Percentiles rank a stretch among this genome's conserved stretches.
phyloP scores from a whole-genome alignment of 2,113 vertebrate species.

The Saccopteryx bilineata region DNA sequence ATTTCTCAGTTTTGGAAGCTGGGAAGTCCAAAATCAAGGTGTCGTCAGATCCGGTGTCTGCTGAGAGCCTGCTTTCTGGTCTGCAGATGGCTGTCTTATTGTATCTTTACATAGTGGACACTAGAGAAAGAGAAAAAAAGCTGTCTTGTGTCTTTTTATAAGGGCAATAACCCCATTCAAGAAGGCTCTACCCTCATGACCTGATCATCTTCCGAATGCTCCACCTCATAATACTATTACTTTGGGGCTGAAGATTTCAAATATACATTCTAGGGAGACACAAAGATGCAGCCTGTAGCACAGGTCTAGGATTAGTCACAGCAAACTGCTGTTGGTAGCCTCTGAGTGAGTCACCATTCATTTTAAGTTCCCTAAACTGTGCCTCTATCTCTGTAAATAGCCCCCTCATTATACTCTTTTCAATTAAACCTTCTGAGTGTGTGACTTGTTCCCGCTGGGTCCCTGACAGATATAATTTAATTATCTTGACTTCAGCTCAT shows the following conservation, averaged over 20 bases:
- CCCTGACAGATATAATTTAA: constrained; percentile 64
- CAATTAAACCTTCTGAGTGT: constrained; percentile 61
- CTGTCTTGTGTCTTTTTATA: background rate
- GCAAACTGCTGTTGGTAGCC: background rate
- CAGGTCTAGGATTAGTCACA: background rate
- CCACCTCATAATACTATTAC: background rate
- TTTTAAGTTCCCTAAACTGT: background rate
- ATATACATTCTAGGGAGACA: background rate
- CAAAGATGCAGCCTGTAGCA: background rate
- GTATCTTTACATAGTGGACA: background rate
- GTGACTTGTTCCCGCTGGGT: constrained; percentile 55
- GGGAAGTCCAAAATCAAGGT: background rate
- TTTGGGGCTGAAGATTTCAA: background rate
- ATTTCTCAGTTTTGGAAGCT: background rate
- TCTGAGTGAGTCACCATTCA: background rate
- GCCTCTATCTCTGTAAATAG: background rate
- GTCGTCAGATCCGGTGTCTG: background rate
- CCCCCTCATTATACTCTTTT: constrained; percentile 39
- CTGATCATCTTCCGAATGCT: background rate
- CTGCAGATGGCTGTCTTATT: background rate
- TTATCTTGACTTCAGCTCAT: constrained; percentile 73
- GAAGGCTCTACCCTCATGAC: background rate
- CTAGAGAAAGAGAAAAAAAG: background rate
- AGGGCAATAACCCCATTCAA: background rate
- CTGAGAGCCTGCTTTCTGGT: background rate